A percentile compares a stretch with the other conserved stretches of the same genome.
Conservation (phyloP, 2,888 invertebrate species). For the Ochlodes sylvanus region DNA sequence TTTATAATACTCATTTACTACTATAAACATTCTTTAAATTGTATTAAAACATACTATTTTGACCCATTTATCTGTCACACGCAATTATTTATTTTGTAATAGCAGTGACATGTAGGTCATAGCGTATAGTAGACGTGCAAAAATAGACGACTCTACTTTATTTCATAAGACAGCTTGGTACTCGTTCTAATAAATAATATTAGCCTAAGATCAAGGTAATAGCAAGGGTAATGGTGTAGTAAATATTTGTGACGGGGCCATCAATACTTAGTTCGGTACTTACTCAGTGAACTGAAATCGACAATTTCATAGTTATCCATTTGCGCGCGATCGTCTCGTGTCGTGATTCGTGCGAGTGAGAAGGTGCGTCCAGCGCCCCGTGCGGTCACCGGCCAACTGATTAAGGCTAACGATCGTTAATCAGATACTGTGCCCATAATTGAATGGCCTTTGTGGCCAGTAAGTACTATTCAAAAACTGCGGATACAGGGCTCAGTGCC, state of each 20-base stretch:
- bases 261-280: constrained; percentile 50
- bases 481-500: background rate
- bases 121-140: constrained; percentile 41
- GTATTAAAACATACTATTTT: no score
- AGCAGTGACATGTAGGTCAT: constrained; percentile 44
- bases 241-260: background rate
- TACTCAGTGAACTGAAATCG: constrained; percentile 69
- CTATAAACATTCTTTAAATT: no score
- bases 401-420: constrained; percentile 72
- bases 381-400: constrained; percentile 75
- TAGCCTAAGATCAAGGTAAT: background rate
- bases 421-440: constrained; percentile 68
- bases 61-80: no score
- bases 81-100: constrained; percentile 40
- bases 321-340: constrained; percentile 45
- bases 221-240: background rate
- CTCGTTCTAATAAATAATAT: constrained; percentile 13
- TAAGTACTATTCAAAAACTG: constrained; percentile 30
- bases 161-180: constrained; percentile 23
- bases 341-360: constrained; percentile 40
- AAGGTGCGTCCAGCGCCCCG: constrained; percentile 52
- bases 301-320: constrained; percentile 72
- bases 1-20: no score
- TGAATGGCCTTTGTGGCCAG: constrained; percentile 60
- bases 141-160: constrained; percentile 48